Evolutionary conservation across 1,140 invertebrate genomes (phyloP), one percentile per base, ranked within the genome.

Genomic region (Luehdorfia chinensis): DNA sequence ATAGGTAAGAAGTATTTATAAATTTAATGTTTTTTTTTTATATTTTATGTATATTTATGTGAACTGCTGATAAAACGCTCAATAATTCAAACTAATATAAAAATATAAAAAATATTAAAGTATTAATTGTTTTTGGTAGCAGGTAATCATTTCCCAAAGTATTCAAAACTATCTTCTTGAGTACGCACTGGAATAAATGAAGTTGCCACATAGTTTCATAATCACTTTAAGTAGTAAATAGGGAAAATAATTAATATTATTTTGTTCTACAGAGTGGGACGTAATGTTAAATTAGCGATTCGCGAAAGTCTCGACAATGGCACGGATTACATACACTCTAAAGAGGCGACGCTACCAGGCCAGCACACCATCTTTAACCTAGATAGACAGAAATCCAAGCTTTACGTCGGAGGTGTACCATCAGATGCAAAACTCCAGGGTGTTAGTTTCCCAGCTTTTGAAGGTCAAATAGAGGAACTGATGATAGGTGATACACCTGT

Each of bases 351-450:
- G n/a, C 49, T 93, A 1, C 88, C 90, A 0, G 95, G 96, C 1
- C 80, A 90, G 0, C 88, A 92, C 55, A 93, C 93, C 1, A 93
- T 97, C 7, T 94, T 98, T 55, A 96, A 98, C 80, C 87, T 98
- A 8, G 94, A 97, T 66, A 89, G 90, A 41, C 90, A 96, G 18
- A 90, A 93, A 43, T 96, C 96, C 1, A 96, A 94, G 69, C 84
- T 99, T 5, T 98, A 95, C 76, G 92, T 98, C 1, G 98, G 97
- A 14, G 96, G 97, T 1, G 93, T 95, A 51, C 95, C 96, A 0
- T 73, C 79, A 1, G 67, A 74, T 21, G 80, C 88, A 51, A 89
- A 91, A 31, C 89, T 94, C 1, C 94, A 94, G 47, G 76, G 90
- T 2, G 87, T 98, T 1, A 90, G 88, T 4, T 90, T 92, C 31